Evolutionary conservation across 2,797 vertebrate genomes (phyloP), one percentile per base, ranked within the genome.

Genomic region (Bradypodion pumilum): DNA sequence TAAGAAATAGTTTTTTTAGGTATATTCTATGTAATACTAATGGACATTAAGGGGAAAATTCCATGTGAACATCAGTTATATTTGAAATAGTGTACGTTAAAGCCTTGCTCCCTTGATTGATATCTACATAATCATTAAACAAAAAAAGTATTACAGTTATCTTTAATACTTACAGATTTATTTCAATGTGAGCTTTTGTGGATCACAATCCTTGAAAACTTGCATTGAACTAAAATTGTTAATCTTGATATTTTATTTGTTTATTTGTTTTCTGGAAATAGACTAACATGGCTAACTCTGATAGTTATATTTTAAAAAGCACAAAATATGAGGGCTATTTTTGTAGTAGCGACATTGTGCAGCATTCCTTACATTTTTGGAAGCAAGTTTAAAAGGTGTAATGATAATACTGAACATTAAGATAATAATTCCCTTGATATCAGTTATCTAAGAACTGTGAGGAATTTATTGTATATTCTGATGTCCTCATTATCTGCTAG

Each of bases 1-100:
- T 93, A 94, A 90, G 89, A 94, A 92, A 90, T 87, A 86, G 60
- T 32, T 49, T 81, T 69, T 37, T n/a, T 32, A 76, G 73, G 89
- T 79, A 84, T 84, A 77, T 81, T 82, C 74, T 70, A 81, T 87
- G 46, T 90, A 62, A 84, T 78, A 78, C 82, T 84, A 80, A 87
- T 86, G 76, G 63, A 68, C 79, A 83, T 74, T 62, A 52, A 84
- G 85, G 66, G 90, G 88, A 89, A 80, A 82, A 70, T 42, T 80
- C 79, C 80, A 2, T 10, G 32, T 83, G 73, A 85, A 65, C 40
- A 0, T 27, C 9, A 32, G 44, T 2, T 69, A 89, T 86, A 29
- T 69, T 35, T 78, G 80, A 83, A 84, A 46, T 15, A 40, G 19
- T n/a, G 35, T 46, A 23, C n/a, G 82, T 27, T 92, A 69, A 72